phyloP scores from a whole-genome alignment of 2,888 invertebrate genomes.

The Drosophila eohydei region DNA sequence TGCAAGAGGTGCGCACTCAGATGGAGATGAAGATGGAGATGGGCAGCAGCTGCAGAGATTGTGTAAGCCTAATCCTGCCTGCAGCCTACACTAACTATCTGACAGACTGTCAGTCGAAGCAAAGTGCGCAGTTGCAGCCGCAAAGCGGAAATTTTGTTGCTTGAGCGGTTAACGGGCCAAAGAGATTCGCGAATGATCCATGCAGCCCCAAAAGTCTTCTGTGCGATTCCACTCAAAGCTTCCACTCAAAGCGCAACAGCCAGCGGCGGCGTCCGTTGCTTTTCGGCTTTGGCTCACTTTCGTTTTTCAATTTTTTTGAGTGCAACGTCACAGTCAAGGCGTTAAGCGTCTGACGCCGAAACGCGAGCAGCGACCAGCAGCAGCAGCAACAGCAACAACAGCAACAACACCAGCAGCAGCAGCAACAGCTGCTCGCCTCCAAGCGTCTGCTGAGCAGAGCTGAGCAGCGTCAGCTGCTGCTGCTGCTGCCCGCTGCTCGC shows the following conservation, averaged over 20 bases:
- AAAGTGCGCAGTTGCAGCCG: slow-evolving; percentile 36
- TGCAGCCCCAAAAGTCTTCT: slow-evolving; percentile 26
- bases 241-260: slow-evolving; percentile 38
- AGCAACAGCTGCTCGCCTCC: slow-evolving; percentile 5
- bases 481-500: slow-evolving; percentile 17
- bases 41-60: slow-evolving; percentile 39
- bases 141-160: slow-evolving; percentile 66
- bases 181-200: slow-evolving; percentile 33
- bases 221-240: slow-evolving; percentile 59
- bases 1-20: slow-evolving; percentile 2
- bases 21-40: slow-evolving; percentile 13
- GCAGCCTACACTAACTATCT: slow-evolving; percentile 21
- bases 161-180: slow-evolving; percentile 27
- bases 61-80: slow-evolving; percentile 65
- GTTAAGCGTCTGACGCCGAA: slow-evolving; percentile 51
- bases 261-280: background rate
- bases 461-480: slow-evolving; percentile 13
- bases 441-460: slow-evolving; percentile 28
- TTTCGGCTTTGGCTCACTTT: slow-evolving; percentile 66
- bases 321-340: slow-evolving; percentile 50
- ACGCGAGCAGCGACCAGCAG: slow-evolving; percentile 15
- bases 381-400: slow-evolving; percentile 13
- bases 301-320: slow-evolving; percentile 60
- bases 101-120: slow-evolving; percentile 18
- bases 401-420: slow-evolving; percentile 18